Percentiles rank a stretch among this genome's conserved stretches.
These are phyloP conservation scores for Toxotes lorentzi DNA, from an alignment of 2,797 vertebrate genomes.

Conservation along the genomic window DNA sequence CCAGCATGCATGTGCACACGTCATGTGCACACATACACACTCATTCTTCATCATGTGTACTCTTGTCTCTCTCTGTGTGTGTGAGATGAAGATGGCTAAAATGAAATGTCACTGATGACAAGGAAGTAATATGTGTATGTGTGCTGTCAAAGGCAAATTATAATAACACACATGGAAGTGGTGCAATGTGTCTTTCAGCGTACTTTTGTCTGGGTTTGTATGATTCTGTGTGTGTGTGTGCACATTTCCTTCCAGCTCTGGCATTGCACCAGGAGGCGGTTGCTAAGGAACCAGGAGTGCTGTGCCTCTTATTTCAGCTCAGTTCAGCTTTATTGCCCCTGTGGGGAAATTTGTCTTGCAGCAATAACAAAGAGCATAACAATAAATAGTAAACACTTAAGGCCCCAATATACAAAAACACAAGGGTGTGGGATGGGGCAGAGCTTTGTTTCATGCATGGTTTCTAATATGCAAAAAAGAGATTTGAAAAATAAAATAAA, in stretches of 20 bases:
- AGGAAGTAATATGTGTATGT: background rate
- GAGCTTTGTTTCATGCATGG: slow-evolving; percentile 15
- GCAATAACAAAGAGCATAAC: slow-evolving; percentile 63
- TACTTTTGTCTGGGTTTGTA: slow-evolving; percentile 40
- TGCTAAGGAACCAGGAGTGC: slow-evolving; percentile 86
- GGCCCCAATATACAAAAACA: slow-evolving; percentile 31
- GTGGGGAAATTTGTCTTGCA: slow-evolving; percentile 67
- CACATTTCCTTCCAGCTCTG: slow-evolving; percentile 70
- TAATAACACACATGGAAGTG: slow-evolving; percentile 28
- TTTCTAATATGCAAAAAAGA: slow-evolving; percentile 32
- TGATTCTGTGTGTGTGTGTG: slow-evolving; percentile 56
- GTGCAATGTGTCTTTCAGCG: slow-evolving; percentile 39
- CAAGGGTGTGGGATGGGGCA: background rate
- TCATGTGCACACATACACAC: background rate
- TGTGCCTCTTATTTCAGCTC: slow-evolving; percentile 61
- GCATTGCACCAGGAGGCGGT: slow-evolving; percentile 78
- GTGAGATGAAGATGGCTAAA: background rate
- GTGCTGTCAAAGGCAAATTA: slow-evolving; percentile 23
- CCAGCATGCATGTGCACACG: slow-evolving; percentile 11
- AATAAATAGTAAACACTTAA: slow-evolving; percentile 65
- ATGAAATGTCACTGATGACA: slow-evolving; percentile 2
- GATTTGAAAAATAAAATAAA: background rate
- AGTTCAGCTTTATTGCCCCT: slow-evolving; percentile 63
- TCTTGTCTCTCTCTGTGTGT: background rate
- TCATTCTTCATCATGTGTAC: background rate